phyloP scores from a whole-genome alignment of 1,140 invertebrate genomes.

The Drosophila micromelanica region DNA sequence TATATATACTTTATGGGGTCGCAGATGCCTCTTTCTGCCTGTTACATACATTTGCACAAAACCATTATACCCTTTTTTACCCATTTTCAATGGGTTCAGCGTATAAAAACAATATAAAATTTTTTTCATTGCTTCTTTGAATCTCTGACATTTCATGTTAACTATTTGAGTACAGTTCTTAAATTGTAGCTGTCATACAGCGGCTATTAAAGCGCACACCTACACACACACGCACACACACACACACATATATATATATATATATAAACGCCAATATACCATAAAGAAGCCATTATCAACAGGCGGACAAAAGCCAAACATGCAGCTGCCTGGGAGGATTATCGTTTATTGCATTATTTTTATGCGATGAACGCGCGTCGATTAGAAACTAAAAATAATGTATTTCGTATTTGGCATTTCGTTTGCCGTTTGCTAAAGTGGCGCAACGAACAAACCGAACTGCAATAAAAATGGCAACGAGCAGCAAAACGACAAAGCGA shows the following conservation, averaged over 20 bases:
- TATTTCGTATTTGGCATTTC: conserved; percentile 60
- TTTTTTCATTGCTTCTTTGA: too few relatives aligned
- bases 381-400: conserved; percentile 81
- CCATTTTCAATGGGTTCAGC: too few relatives aligned
- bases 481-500: not conserved
- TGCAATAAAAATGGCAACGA: conserved; percentile 68
- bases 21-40: too few relatives aligned
- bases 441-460: conserved; percentile 64
- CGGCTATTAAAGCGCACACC: too few relatives aligned
- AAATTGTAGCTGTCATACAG: not conserved
- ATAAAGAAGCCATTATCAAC: conserved; percentile 73
- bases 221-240: not conserved
- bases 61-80: too few relatives aligned
- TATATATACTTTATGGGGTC: too few relatives aligned
- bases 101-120: too few relatives aligned
- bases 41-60: too few relatives aligned
- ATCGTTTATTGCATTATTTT: conserved; percentile 83
- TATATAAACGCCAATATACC: conserved; percentile 2
- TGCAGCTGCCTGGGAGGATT: conserved; percentile 70
- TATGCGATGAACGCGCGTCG: conserved; percentile 82
- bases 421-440: conserved; percentile 43
- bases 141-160: too few relatives aligned
- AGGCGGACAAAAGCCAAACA: conserved; percentile 44
- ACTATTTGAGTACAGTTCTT: not conserved
- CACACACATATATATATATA: too few relatives aligned